Evolutionary conservation across 2,888 invertebrate species (phyloP), one percentile per base, ranked within the genome.

Genomic region (Aphelenchoides bicaudatus): DNA sequence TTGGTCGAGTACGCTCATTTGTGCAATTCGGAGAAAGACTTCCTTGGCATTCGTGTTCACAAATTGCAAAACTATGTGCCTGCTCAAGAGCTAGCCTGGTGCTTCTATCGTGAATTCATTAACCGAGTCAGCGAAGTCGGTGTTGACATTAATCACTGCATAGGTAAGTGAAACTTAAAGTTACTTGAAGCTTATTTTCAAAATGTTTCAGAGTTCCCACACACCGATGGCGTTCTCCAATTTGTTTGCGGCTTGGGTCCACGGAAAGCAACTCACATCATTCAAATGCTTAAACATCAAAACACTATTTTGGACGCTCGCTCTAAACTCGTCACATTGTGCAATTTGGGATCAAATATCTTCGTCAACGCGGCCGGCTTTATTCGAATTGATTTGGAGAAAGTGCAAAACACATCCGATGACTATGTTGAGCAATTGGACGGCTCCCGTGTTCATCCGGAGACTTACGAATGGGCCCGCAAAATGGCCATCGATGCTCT

Each of bases 401-500:
- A 92, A 63, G 68, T 75, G 8, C 39, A 39, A 4, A 65, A 68
- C 8, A 39, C 82, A 93, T 46, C 92, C 91, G 1, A 64, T 30
- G 55, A 52, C 37, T 30, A 47, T 6, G 30, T 58, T 2, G 31
- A 29, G 62, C 27, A 73, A 1, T 82, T 98, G 53, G 98, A 98
- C 79, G 93, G 94, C 0, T 93, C 96, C 0, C 85, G 98, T 71
- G 94, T 98, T 0, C 98, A 98, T 82, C 96, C 96, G 0, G 98
- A 99, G 83, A 92, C 94, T 0, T 99, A 99, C 80, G 98, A 99
- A 79, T 96, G 96, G 96, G 98, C 98, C 0, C 84, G 96, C 38
- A 99, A 99, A 82, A 99, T 98, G 96, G 98, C 98, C 0, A 93
- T 96, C 0, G 98, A 98, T 81, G 98, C 98, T 0, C 82, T 98